Percentiles rank a stretch among this genome's conserved stretches.
Conservation (phyloP, 2,888 invertebrate species). For the Orthosia cruda region DNA sequence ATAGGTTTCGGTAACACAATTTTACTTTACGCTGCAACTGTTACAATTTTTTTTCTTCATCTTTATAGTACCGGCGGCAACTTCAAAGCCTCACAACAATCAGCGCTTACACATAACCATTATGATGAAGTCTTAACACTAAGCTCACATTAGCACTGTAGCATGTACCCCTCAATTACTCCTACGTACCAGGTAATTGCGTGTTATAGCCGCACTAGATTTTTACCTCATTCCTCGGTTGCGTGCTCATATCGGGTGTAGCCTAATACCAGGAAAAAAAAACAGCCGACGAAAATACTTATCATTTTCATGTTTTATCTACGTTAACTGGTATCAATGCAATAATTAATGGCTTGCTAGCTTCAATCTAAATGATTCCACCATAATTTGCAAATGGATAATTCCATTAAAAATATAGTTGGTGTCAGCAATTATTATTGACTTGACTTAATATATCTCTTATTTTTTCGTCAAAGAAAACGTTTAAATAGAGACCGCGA, state of each 20-base stretch:
- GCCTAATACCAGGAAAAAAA: constrained; percentile 27
- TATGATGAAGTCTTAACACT: constrained; percentile 36
- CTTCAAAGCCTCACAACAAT: constrained; percentile 38
- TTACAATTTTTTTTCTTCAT: background rate
- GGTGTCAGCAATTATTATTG: background rate
- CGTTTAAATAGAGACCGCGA: constrained; percentile 59
- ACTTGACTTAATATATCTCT: background rate
- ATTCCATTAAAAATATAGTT: background rate
- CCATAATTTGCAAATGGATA: background rate
- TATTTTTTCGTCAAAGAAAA: constrained; percentile 12
- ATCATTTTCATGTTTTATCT: constrained; percentile 27
- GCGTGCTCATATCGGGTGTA: constrained; percentile 12
- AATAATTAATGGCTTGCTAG: background rate
- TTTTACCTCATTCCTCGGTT: constrained; percentile 22
- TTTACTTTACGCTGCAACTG: background rate
- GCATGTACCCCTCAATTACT: background rate
- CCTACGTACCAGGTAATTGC: constrained; percentile 31
- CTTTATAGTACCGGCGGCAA: constrained; percentile 1
- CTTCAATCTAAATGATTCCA: background rate
- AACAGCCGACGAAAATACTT: constrained; percentile 22
- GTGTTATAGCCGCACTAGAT: constrained; percentile 18
- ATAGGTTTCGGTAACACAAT: background rate
- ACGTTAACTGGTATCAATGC: background rate
- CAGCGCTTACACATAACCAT: constrained; percentile 18
- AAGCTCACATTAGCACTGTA: background rate